Base-by-base conservation (phyloP, 2,797 vertebrate species). In the Smutsia gigantea region DNA sequence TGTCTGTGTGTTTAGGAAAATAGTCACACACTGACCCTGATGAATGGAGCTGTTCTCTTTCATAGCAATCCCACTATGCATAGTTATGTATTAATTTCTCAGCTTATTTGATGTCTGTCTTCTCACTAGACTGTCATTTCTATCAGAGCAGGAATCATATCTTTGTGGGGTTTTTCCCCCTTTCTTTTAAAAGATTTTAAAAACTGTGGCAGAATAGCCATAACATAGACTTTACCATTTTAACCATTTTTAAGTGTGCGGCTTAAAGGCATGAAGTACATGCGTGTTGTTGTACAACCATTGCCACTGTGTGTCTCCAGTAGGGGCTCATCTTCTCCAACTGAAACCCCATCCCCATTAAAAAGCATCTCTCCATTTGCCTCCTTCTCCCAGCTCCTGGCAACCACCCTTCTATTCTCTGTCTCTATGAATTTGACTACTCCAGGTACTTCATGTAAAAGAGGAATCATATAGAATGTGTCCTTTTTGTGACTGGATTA, bases 11-110 rank as follows among this genome's bases (percentile, higher is more conserved):
- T 83, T 93, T 42, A 46, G 61, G 49, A n/a, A 10, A 25, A 29
- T 3, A 11, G 34, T n/a, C 42, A 7, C 55, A 7, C 55, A 21
- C 37, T 2, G 69, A 55, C 55, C 34, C 34, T 10, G 21, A 7
- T 29, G 64, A 74, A 72, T 49, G 57, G 25, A 0, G 1, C 17
- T 25, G 29, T 74, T 34, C 34, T n/a, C 12, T 23, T 85, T 79
- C 25, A 15, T 0, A 27, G 55, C 39, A 11, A 3, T 15, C 19
- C 13, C 4, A 1, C 4, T 25, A 0, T 2, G 39, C 12, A 3
- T 5, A 4, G 17, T 27, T 57, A 2, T 2, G 1, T 31, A 19
- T n/a, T 51, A 11, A 25, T 82, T 88, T 93, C n/a, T 82, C 7
- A 4, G 57, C 59, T 82, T 68, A 68, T 57, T 57, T 94, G n/a